Conservation (phyloP, 92 coral and sea anemone genomes). For the Zoanthus sansibaricus region DNA sequence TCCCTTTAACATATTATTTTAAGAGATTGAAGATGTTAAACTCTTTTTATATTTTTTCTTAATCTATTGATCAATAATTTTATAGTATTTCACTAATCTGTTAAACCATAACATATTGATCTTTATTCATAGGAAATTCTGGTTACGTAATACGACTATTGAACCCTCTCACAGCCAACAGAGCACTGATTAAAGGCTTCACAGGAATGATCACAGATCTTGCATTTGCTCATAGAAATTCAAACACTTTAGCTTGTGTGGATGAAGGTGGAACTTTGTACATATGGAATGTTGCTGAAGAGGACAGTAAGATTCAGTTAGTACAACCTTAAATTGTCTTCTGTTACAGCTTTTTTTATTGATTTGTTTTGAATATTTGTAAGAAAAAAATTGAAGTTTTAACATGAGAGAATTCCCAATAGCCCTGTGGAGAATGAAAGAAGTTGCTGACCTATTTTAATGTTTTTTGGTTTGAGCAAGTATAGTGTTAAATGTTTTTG, state of each 20-base stretch:
- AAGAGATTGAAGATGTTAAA: too few species aligned
- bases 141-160: conserved; percentile 90
- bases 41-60: too few species aligned
- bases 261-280: conserved; percentile 96
- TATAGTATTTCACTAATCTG: too few species aligned
- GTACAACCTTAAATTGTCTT: conserved; percentile 51
- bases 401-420: too few species aligned
- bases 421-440: too few species aligned
- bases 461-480: too few species aligned
- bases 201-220: conserved; percentile 90
- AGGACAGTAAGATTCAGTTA: conserved; percentile 86
- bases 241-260: conserved; percentile 88
- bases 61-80: too few species aligned
- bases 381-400: too few species aligned
- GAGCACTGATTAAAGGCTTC: conserved; percentile 93
- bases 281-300: conserved; percentile 88
- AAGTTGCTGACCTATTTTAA: too few species aligned
- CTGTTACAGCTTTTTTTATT: neutral
- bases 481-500: too few species aligned
- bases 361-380: too few species aligned
- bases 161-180: conserved; percentile 86
- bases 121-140: conserved; percentile 73
- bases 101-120: neutral
- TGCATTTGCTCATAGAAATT: conserved; percentile 91
- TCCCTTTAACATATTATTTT: too few species aligned